Base-by-base conservation (phyloP, 1,140 invertebrate genomes). In the Aphelinus certus region DNA sequence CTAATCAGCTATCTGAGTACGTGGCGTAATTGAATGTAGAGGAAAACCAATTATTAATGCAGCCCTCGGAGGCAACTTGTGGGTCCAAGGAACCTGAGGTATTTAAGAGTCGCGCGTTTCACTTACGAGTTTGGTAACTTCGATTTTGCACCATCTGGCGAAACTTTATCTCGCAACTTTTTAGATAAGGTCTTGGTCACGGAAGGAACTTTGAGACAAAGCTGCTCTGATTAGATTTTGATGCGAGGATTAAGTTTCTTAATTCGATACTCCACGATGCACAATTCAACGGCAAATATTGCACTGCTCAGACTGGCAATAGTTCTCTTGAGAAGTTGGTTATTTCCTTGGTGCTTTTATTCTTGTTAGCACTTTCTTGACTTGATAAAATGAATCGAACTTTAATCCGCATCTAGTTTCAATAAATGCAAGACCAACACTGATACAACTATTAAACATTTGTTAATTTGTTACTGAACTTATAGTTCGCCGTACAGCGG, bases 141-240 rank as follows among this genome's bases (percentile, higher is more conserved):
- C 47, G 71, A 73, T 73, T 66, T 60, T 66, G 63, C 62, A 66
- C 62, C 71, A 73, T 73, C 71, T 66, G 71, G 53, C 7, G 10
- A 51, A 66, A 66, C 63, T 73, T 73, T 66, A 58, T 65, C 47
- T 58, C 46, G 63, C 47, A 73, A 73, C 53, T 66, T 66, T 73
- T 65, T 56, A 73, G 62, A 66, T 73, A 66, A 65, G 55, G 49
- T 65, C 7, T 49, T 51, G 46, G 1, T n/a, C 51, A 0, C 42
- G 48, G 51, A 64, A 1, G 9, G n/a, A 72, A 57, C 1, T 64
- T 64, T 64, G 3, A 26, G 5, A 45, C 42, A 51, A 51, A 55
- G 4, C 49, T 55, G 55, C 26, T 43, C 53, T 73, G 71, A 73
- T 73, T 73, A 57, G 55, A 73, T 60, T 73, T 58, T 66, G 46